These are phyloP conservation scores for Vidua chalybeata DNA, from an alignment of 2,113 vertebrate genomes.

Conservation along the genomic window DNA sequence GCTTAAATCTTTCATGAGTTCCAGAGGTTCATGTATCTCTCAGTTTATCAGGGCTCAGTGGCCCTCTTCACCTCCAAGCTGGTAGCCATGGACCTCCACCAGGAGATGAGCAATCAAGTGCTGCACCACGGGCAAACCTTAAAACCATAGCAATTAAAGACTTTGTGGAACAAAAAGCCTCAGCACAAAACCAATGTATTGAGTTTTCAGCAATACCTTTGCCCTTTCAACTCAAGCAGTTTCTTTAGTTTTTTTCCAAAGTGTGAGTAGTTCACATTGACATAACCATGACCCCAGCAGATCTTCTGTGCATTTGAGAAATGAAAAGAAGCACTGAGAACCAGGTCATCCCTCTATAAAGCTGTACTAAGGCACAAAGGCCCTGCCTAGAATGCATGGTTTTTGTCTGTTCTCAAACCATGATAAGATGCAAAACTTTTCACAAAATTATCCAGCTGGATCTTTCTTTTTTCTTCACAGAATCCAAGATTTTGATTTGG, in stretches of 20 bases:
- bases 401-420: background rate
- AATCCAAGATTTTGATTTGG: accelerated
- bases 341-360: background rate
- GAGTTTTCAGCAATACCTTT: background rate
- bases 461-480: background rate
- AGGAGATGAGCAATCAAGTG: background rate
- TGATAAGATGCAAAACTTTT: background rate
- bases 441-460: background rate
- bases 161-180: background rate
- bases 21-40: background rate
- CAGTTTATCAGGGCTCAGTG: background rate
- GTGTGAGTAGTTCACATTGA: background rate
- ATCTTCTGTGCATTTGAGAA: background rate
- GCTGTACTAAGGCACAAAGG: background rate
- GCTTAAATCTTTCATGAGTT: background rate
- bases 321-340: background rate
- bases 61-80: background rate
- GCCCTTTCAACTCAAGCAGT: background rate
- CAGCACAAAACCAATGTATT: background rate
- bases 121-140: background rate
- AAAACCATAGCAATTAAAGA: background rate
- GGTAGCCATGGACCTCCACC: background rate
- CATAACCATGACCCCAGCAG: background rate
- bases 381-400: background rate
- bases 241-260: background rate